Evolutionary conservation across 2,888 invertebrate species (phyloP), one percentile per base, ranked within the genome.

Genomic region (Papilio elwesi): DNA sequence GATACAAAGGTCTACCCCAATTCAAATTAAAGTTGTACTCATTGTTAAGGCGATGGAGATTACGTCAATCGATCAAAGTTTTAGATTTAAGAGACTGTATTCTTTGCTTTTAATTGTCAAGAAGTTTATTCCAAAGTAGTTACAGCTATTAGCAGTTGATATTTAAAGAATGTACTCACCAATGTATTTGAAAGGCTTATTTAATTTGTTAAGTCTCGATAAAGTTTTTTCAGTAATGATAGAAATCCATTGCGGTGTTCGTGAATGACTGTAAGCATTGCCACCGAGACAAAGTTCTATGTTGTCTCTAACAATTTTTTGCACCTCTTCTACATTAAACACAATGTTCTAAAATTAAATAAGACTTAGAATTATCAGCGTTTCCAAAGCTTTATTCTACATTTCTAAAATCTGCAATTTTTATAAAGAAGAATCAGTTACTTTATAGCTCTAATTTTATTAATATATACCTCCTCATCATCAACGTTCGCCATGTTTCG

Each of bases 121-220:
- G n/a, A n/a, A n/a, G 43, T 43, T 43, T 43, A 43, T 43, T 5
- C 43, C n/a, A n/a, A n/a, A n/a, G n/a, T n/a, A n/a, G n/a, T n/a
- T n/a, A n/a, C n/a, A n/a, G n/a, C n/a, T n/a, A n/a, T n/a, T n/a
- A n/a, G n/a, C n/a, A n/a, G n/a, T n/a, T 36, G 11, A 64, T 12
- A 26, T 26, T 16, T 38, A 36, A 72, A 48, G 13, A 43, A 38
- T 43, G 64, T 75, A 85, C 96, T 86, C 84, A 93, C 93, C n/a
- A 38, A 93, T 90, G 85, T 97, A 97, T 90, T 97, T 97, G 87
- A 96, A 97, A 49, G 97, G 96, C 84, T 97, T 97, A 82, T 96
- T 96, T 70, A 97, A 89, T 84, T 97, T 97, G 80, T 96, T 96
- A 11, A 97, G 90, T 75, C 96, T 95, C 67, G 95, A 91, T 65